These are phyloP conservation scores for Nasua narica DNA, from an alignment of 2,797 vertebrate genomes.

Conservation along the genomic window DNA sequence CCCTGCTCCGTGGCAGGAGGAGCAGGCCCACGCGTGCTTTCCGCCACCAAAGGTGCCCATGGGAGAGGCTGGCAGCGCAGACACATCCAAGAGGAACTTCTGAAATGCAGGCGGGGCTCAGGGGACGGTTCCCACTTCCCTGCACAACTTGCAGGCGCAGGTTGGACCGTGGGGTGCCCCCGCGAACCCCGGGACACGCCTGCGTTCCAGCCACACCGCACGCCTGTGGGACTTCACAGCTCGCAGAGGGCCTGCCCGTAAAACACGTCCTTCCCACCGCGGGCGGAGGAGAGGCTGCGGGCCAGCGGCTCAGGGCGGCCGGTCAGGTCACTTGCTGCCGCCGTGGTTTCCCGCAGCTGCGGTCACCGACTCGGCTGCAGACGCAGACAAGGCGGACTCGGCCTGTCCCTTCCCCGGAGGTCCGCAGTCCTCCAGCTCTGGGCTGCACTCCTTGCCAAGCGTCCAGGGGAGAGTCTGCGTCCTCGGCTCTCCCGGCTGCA, in stretches of 20 bases:
- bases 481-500: fast-evolving
- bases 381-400: fast-evolving
- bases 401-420: background rate
- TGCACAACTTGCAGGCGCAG: fast-evolving
- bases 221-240: background rate
- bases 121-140: too few relatives aligned
- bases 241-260: fast-evolving
- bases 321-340: fast-evolving
- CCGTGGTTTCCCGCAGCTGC: background rate
- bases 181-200: background rate
- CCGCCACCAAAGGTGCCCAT: fast-evolving
- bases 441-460: background rate
- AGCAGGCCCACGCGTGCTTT: background rate
- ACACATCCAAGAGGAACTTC: background rate
- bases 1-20: background rate
- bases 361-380: too few relatives aligned
- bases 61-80: fast-evolving
- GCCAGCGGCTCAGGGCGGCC: fast-evolving
- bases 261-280: fast-evolving
- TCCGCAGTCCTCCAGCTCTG: background rate
- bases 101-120: too few relatives aligned
- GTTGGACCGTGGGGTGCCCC: too few relatives aligned
- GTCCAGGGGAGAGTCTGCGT: fast-evolving
- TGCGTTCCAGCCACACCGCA: background rate
- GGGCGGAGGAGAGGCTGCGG: too few relatives aligned